Evolutionary conservation across 2,113 vertebrate species (phyloP), one percentile per base, ranked within the genome.

Genomic region (Paraplagusia blochii): DNA sequence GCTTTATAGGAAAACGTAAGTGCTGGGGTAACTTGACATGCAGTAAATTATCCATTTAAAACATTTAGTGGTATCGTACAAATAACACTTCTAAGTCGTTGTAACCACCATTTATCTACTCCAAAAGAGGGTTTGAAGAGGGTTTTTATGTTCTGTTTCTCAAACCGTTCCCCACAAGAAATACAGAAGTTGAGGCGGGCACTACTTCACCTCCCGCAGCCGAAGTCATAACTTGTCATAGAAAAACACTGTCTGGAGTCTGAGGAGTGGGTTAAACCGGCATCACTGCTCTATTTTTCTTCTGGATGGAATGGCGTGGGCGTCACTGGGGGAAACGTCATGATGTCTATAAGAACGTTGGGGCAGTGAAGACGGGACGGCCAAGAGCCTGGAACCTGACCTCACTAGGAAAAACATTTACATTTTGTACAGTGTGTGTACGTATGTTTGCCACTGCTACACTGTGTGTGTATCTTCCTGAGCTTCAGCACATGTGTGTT

Each of bases 221-320:
- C 85, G 54, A 79, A 86, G 79, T 85, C 85, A 83, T 85, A 86
- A 83, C 81, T 84, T 65, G 80, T 54, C 58, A 17, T 81, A 79
- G 72, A 79, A 84, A 87, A 90, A 89, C 83, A 84, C 76, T 42
- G 80, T 79, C 82, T 83, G 82, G 79, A 84, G 80, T 83, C 84
- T 85, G 82, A 73, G 84, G 79, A 83, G 81, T 77, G 66, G 82
- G 81, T 90, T 83, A 85, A 87, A 88, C 62, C 72, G 79, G 79
- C 77, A 76, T 77, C 60, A 53, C 66, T 45, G 75, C 83, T 70
- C 65, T 74, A 80, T 83, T 84, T 29, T 77, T 78, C 63, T 75
- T 63, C 53, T 36, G 79, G 78, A 70, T 44, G 43, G 35, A 42
- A 15, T 8, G 18, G 35, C 38, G 51, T 5, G 2, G 39, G 13